Evolutionary conservation across 92 coral and sea anemone genomes (phyloP).

Genomic region (Siderastrea siderea): DNA sequence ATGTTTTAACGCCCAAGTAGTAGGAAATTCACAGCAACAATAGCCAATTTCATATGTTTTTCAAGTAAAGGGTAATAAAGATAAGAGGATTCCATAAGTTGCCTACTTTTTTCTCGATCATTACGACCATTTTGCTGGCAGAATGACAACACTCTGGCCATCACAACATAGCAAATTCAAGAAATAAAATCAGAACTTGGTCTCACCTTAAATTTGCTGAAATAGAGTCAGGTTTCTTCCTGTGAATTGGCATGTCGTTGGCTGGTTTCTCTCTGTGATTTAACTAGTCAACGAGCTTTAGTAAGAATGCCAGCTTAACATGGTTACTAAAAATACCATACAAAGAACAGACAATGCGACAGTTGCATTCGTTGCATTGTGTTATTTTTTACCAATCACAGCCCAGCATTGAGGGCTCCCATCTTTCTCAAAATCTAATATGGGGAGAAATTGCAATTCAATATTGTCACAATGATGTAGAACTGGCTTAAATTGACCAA

Average conservation of each 20-base stretch:
- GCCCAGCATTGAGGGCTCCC: background rate
- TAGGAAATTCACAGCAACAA: background rate
- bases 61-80: background rate
- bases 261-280: background rate
- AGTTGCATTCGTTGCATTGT: conserved; percentile 82
- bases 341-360: conserved; percentile 62
- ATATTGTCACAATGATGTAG: background rate
- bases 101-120: conserved; percentile 24
- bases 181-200: background rate
- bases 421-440: conserved; percentile 8
- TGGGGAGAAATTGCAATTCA: background rate
- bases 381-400: conserved; percentile 38
- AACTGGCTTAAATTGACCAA: background rate
- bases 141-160: conserved; percentile 1
- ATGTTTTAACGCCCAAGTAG: background rate
- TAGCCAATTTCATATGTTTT: background rate
- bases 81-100: background rate
- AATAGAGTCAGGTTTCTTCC: background rate
- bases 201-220: conserved; percentile 29
- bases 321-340: too few relatives aligned
- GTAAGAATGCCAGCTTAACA: too few relatives aligned
- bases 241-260: background rate
- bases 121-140: conserved; percentile 25
- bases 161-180: background rate
- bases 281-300: conserved; percentile 4